Evolutionary conservation across 1,140 invertebrate genomes (phyloP).

Genomic region (Berghia stephanieae): DNA sequence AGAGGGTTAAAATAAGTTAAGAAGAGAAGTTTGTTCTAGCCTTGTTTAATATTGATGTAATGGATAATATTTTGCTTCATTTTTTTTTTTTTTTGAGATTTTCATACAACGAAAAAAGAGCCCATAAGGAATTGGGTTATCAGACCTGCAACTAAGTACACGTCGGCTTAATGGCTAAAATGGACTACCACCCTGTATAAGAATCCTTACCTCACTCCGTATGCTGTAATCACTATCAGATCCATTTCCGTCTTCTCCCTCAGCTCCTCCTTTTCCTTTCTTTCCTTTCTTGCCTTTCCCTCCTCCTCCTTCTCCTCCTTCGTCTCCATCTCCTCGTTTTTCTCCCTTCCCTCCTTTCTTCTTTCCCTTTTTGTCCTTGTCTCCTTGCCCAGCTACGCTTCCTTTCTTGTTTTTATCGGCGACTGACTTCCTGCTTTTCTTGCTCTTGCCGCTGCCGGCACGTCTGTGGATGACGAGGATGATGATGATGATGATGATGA

Average conservation of each 20-base stretch:
- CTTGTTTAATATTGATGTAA: too few relatives aligned
- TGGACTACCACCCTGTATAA: too few relatives aligned
- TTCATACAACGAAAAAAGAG: too few relatives aligned
- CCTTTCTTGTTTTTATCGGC: constrained; percentile 16
- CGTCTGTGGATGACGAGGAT: not conserved
- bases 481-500: constrained; percentile 34
- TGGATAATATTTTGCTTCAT: too few relatives aligned
- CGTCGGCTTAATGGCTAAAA: too few relatives aligned
- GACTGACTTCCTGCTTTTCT: not conserved
- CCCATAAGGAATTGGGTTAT: too few relatives aligned
- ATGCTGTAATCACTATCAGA: too few relatives aligned
- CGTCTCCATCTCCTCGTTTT: constrained; percentile 12
- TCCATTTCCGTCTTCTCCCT: constrained; percentile 4
- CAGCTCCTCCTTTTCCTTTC: not conserved
- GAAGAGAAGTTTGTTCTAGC: too few relatives aligned
- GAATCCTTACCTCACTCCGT: too few relatives aligned
- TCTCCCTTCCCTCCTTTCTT: not conserved
- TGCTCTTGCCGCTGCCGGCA: not conserved
- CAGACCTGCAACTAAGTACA: too few relatives aligned
- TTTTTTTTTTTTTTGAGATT: too few relatives aligned
- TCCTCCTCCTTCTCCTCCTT: not conserved
- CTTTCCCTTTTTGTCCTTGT: constrained; percentile 4
- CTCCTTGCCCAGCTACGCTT: constrained; percentile 5
- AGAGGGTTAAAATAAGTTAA: too few relatives aligned
- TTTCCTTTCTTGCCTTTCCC: not conserved